A percentile compares a stretch with the other conserved stretches of the same genome.
Evolutionary conservation across 2,113 vertebrate species (phyloP).

Genomic region (Phyllopteryx taeniolatus): DNA sequence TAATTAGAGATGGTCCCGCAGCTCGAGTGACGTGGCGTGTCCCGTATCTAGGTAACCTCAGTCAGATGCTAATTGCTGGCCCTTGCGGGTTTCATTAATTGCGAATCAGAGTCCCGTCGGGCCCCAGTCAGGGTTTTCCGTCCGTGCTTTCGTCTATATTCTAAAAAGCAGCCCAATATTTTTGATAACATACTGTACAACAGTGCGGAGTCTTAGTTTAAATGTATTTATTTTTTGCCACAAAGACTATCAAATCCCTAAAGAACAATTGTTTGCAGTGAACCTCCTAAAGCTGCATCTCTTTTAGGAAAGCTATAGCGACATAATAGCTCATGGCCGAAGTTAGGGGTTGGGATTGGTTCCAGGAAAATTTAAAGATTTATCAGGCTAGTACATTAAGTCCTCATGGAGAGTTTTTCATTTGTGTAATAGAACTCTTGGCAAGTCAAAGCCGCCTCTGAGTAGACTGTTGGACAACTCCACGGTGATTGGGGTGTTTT

Average conservation of each 20-base stretch:
- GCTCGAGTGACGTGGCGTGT: slow-evolving; percentile 39
- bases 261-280: background rate
- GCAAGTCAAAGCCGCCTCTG: slow-evolving; percentile 29
- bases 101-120: slow-evolving; percentile 36
- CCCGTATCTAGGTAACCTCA: slow-evolving; percentile 59
- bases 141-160: background rate
- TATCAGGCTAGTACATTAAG: slow-evolving; percentile 30
- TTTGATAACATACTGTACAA: background rate
- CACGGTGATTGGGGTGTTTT: slow-evolving; percentile 41
- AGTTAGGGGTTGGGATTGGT: background rate
- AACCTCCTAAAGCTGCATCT: background rate
- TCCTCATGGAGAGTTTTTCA: slow-evolving; percentile 46
- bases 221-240: background rate
- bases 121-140: slow-evolving; percentile 22
- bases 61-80: slow-evolving; percentile 40
- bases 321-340: background rate
- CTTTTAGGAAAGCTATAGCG: background rate
- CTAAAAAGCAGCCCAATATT: background rate
- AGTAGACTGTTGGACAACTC: slow-evolving; percentile 30
- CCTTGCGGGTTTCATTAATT: slow-evolving; percentile 51
- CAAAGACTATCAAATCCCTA: background rate
- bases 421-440: slow-evolving; percentile 60
- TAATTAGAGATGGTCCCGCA: slow-evolving; percentile 56
- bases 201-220: too few species aligned
- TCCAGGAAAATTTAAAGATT: slow-evolving; percentile 31